Evolutionary conservation across 2,113 vertebrate species (phyloP).

Genomic region (Sigmodon hispidus): DNA sequence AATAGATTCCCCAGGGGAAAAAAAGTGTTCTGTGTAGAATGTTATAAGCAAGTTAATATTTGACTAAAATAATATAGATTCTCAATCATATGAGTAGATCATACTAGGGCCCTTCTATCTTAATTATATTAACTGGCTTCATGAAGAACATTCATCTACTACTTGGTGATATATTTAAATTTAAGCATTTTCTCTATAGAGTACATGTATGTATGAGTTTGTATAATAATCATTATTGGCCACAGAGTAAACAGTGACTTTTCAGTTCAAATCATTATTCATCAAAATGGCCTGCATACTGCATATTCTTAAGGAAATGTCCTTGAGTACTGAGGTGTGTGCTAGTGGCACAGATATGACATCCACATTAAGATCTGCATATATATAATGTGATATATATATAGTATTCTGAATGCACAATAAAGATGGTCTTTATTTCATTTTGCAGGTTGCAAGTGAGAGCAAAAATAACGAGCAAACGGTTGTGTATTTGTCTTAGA

Average conservation of each 20-base stretch:
- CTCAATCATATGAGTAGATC: constrained; percentile 48
- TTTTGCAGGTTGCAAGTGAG: constrained; percentile 59
- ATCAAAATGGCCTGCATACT: constrained; percentile 57
- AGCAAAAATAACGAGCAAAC: constrained; percentile 65
- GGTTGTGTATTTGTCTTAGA: constrained; percentile 2
- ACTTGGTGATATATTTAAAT: background rate
- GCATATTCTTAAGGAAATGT: constrained; percentile 67
- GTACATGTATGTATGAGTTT: constrained; percentile 20
- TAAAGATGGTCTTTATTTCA: constrained; percentile 76
- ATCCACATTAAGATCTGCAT: constrained; percentile 61
- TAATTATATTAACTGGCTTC: constrained; percentile 66
- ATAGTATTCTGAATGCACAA: constrained; percentile 63
- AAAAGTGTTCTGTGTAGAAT: constrained; percentile 68
- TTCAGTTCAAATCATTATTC: constrained; percentile 52
- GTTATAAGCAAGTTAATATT: constrained; percentile 66
- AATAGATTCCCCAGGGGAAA: background rate
- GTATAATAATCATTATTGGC: constrained; percentile 64
- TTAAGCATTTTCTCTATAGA: constrained; percentile 64
- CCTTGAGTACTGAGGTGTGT: background rate
- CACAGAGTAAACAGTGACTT: constrained; percentile 33
- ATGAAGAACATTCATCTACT: constrained; percentile 65
- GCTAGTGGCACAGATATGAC: constrained; percentile 32
- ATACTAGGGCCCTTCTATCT: constrained; percentile 47
- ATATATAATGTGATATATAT: constrained; percentile 74
- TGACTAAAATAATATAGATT: constrained; percentile 69